Evolutionary conservation across 2,888 invertebrate species (phyloP).

Genomic region (Limulus polyphemus): DNA sequence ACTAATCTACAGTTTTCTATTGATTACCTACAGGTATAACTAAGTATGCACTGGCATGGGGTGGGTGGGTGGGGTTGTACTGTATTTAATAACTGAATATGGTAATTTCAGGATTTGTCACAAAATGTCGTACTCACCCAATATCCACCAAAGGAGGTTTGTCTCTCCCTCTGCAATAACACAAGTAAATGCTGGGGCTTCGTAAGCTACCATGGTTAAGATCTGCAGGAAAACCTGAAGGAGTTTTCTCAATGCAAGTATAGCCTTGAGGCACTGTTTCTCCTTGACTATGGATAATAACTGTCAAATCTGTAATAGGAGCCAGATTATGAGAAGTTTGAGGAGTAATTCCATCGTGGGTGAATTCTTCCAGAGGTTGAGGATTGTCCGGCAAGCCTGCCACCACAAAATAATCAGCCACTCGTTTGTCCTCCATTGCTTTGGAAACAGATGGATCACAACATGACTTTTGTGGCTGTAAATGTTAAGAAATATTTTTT

Average conservation of each 20-base stretch:
- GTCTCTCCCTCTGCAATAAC: slow-evolving; percentile 80
- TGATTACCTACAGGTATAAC: too few relatives aligned
- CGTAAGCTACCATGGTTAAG: slow-evolving; percentile 93
- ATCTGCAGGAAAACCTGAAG: slow-evolving; percentile 71
- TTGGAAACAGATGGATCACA: not conserved
- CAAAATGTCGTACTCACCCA: slow-evolving; percentile 49
- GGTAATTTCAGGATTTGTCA: not conserved
- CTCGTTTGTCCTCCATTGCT: slow-evolving; percentile 36
- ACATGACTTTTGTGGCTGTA: too few relatives aligned
- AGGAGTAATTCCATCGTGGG: slow-evolving; percentile 56
- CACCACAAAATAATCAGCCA: slow-evolving; percentile 97
- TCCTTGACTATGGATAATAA: slow-evolving; percentile 75
- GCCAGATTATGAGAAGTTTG: slow-evolving; percentile 69
- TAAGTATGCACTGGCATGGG: too few relatives aligned
- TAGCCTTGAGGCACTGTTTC: slow-evolving; percentile 71
- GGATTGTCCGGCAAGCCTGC: slow-evolving; percentile 81
- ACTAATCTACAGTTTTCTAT: too few relatives aligned
- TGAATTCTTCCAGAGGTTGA: slow-evolving; percentile 44
- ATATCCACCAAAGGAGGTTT: slow-evolving; percentile 95
- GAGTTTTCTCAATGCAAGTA: slow-evolving; percentile 59
- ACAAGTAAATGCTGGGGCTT: slow-evolving; percentile 83
- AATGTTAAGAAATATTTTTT: too few relatives aligned
- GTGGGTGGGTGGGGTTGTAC: too few relatives aligned
- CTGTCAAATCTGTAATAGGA: slow-evolving; percentile 90
- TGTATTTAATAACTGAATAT: too few relatives aligned